phyloP scores from a whole-genome alignment of 2,113 vertebrate species.

The Malurus melanocephalus region DNA sequence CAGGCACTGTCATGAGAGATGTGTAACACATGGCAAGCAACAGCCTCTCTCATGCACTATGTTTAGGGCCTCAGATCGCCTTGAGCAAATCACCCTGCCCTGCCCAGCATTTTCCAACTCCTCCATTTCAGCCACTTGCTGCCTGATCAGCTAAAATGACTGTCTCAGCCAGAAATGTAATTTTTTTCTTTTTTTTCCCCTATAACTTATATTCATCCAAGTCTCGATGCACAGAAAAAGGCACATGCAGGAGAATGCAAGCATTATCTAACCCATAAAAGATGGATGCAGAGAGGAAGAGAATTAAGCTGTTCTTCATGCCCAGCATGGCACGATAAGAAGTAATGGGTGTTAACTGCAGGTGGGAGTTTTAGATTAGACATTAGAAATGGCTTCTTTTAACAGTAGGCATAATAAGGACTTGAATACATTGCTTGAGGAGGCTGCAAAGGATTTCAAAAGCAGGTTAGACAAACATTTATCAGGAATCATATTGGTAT shows the following conservation, averaged over 20 bases:
- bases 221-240: conserved; percentile 1
- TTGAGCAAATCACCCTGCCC: conserved; percentile 10
- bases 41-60: background rate
- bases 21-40: conserved; percentile 34
- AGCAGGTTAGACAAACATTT: background rate
- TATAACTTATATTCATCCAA: background rate
- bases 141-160: background rate
- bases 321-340: conserved; percentile 3
- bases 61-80: background rate
- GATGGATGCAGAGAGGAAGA: conserved; percentile 6
- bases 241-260: background rate
- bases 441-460: conserved; percentile 17
- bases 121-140: conserved; percentile 13
- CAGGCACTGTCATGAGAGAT: conserved; percentile 9
- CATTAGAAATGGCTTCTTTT: conserved; percentile 21
- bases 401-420: conserved; percentile 9
- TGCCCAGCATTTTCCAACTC: conserved; percentile 11
- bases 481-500: background rate
- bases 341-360: conserved; percentile 47
- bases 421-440: conserved; percentile 2
- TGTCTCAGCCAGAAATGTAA: background rate
- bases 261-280: background rate
- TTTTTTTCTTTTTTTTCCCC: background rate
- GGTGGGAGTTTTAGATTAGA: conserved; percentile 46
- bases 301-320: conserved; percentile 35